These are phyloP conservation scores for Pinna nobilis DNA, from an alignment of 1,140 invertebrate species.

Conservation along the genomic window DNA sequence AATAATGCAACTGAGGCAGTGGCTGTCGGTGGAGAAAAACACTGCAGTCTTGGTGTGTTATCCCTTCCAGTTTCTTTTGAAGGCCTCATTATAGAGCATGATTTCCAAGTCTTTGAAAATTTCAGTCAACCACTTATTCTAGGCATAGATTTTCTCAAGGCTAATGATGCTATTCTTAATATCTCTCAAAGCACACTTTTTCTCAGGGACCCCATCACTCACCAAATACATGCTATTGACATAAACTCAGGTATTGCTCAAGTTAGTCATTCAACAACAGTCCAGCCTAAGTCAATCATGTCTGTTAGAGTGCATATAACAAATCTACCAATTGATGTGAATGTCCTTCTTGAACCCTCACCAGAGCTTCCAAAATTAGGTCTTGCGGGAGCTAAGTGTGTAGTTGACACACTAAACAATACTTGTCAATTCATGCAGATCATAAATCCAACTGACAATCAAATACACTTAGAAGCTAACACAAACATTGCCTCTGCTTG, in stretches of 20 bases:
- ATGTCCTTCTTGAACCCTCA: constrained; percentile 18
- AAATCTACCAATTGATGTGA: background rate
- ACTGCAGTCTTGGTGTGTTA: constrained; percentile 18
- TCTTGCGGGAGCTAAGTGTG: constrained; percentile 32
- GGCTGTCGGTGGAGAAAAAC: constrained; percentile 19
- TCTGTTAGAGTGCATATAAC: constrained; percentile 7
- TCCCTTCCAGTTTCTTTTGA: constrained; percentile 13
- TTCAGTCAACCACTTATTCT: constrained; percentile 33
- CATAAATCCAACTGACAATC: constrained; percentile 30
- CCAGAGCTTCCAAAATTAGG: constrained; percentile 18
- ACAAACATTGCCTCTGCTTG: constrained; percentile 16
- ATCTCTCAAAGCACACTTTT: background rate
- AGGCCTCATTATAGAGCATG: background rate
- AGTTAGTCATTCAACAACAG: background rate
- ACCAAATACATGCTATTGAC: background rate
- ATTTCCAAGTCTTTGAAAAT: constrained; percentile 28
- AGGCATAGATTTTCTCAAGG: constrained; percentile 25
- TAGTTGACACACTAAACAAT: constrained; percentile 7
- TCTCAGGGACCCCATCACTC: background rate
- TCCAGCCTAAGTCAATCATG: background rate
- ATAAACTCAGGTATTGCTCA: constrained; percentile 23
- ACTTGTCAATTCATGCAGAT: constrained; percentile 5
- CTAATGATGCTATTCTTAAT: constrained; percentile 14
- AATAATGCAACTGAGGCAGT: background rate
- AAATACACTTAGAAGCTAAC: constrained; percentile 14